Evolutionary conservation across 2,113 vertebrate species (phyloP), one percentile per base, ranked within the genome.

Genomic region (Microtus richardsoni): DNA sequence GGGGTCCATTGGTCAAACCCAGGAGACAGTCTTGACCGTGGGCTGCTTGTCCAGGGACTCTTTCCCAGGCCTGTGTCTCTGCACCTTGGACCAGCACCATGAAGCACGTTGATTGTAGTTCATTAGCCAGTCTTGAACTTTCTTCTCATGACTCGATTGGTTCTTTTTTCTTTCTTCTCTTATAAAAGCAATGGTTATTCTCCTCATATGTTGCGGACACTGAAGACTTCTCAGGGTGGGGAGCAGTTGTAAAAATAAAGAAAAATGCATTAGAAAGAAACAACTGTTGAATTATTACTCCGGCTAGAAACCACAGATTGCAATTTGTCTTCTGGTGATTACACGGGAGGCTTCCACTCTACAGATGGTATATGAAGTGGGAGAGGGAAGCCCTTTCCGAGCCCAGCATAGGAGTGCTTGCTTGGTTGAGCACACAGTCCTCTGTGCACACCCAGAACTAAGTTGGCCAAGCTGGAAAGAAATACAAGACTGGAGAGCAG

Each of bases 191-290:
- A 60, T 93, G 24, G 2, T 41, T 9, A 39, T 83, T 62, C 49
- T 28, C 30, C 70, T 73, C 71, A 26, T 28, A 92, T 54, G 33
- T 1, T 44, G 94, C 91, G 41, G 82, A 85, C 83, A 8, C 22
- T 64, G 75, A 52, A 47, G 52, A 74, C 21, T 47, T 71, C 89
- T 88, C 89, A 95, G 90, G 87, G 71, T 12, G 24, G 13, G 3
- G 8, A 82, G 5, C 66, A 70, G 88, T 92, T 93, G 92, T 84
- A 66, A 97, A 96, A 97, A 93, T 79, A 95, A 87, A 93, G 93
- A 87, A n/a, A 86, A 83, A 74, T 28, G 52, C 6, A 73, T 54
- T 68, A 47, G 83, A 41, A 54, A 83, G 74, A 41, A 47, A 70
- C 79, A 49, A 17, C 36, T 1, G 10, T 39, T 86, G 95, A 93